Base-by-base conservation (phyloP, 2,113 vertebrate genomes). In the Xenus cinereus region DNA sequence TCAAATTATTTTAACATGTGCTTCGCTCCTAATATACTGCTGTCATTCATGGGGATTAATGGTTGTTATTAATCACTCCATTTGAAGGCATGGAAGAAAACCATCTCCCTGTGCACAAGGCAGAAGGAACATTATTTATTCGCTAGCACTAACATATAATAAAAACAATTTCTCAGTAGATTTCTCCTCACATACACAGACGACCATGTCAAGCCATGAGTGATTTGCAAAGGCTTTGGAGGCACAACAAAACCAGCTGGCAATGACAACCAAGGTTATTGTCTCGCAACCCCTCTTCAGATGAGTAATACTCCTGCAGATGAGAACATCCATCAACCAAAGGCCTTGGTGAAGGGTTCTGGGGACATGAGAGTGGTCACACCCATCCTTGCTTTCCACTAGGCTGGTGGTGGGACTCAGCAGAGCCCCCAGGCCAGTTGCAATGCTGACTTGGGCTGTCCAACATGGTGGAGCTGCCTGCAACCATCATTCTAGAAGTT, bases 1-100 rank as follows among this genome's bases (percentile, higher is more conserved):
- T 91, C 95, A 89, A 96, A 97, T 96, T 92, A 92, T 89, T 97
- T 92, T 91, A 97, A 96, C 92, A 93, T 81, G 76, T 84, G 90
- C 87, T 95, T 87, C 23, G 0, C 77, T 97, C 80, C 50, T 91
- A 82, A 93, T 93, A 87, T 46, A 93, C 90, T 79, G 92, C 84
- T 95, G 97, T 96, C 96, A 95, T 62, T 97, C 62, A 92, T 2
- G 35, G 73, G 77, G 80, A 97, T 95, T 95, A 95, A 92, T 87
- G 48, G 57, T 17, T 50, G 78, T 71, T 69, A 97, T 95, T 92
- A 95, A 95, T 90, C 95, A 95, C 60, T 30, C 24, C 39, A 84
- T 92, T 9, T 79, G 94, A 96, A 95, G 62, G 95, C 89, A 84
- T 1, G 0, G 69, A 37, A 90, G 80, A 91, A 92, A 94, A 95